Conservation (phyloP, 2,888 invertebrate genomes). For the Callinectes sapidus region DNA sequence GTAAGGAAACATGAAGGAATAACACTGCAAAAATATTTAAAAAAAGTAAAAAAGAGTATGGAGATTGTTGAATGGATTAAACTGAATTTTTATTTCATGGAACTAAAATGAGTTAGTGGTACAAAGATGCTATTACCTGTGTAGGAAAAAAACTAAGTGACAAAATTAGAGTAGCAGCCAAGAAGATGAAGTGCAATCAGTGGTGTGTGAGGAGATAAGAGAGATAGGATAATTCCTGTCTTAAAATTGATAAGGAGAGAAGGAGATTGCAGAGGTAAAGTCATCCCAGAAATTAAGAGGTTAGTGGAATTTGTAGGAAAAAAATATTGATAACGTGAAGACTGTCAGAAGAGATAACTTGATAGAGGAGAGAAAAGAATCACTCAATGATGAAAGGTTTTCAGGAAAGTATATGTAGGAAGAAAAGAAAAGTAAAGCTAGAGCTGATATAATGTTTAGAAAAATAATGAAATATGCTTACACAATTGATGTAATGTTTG, state of each 20-base stretch:
- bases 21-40: background rate
- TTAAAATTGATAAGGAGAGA: background rate
- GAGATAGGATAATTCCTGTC: background rate
- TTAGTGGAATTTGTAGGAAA: too few species aligned
- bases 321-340: too few species aligned
- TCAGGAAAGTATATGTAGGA: background rate
- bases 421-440: background rate
- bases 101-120: too few species aligned
- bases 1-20: too few species aligned
- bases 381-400: background rate
- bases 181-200: background rate
- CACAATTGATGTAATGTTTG: background rate
- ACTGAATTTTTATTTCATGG: background rate
- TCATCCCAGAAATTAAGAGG: background rate
- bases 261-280: background rate
- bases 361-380: too few species aligned
- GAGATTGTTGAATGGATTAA: background rate
- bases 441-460: too few species aligned
- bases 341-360: too few species aligned
- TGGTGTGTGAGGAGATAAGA: background rate
- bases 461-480: background rate
- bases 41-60: background rate
- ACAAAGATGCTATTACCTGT: background rate
- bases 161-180: background rate
- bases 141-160: background rate